Evolutionary conservation across 2,888 invertebrate genomes (phyloP).

Genomic region (Rotaria magnacalcarata): DNA sequence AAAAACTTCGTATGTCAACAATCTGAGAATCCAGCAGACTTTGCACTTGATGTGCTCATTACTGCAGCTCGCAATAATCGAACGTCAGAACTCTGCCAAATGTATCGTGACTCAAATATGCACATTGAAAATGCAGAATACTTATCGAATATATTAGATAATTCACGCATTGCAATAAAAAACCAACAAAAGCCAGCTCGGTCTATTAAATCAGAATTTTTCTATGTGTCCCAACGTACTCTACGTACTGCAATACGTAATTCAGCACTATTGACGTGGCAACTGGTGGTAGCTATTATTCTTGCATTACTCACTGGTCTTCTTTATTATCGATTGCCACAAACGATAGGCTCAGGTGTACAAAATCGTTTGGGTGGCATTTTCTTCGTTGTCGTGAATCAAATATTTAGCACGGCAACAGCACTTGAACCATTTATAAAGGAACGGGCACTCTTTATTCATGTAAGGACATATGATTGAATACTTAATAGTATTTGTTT

Average conservation of each 20-base stretch:
- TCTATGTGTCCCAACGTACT: not conserved
- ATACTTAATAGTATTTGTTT: no score
- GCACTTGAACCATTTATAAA: constrained; percentile 59
- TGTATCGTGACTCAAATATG: not conserved
- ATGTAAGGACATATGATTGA: constrained; percentile 48
- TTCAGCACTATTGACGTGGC: not conserved
- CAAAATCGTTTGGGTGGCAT: constrained; percentile 58
- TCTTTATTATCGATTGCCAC: constrained; percentile 55
- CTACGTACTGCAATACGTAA: not conserved
- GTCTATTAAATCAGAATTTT: not conserved
- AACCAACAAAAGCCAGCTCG: no score
- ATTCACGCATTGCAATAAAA: no score
- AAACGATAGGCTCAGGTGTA: constrained; percentile 52
- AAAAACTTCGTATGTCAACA: no score
- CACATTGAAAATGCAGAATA: not conserved
- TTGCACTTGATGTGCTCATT: no score
- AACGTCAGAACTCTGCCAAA: not conserved
- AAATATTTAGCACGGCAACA: constrained; percentile 58
- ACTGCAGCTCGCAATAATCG: no score
- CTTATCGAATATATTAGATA: no score
- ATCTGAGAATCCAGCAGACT: no score
- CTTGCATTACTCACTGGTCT: constrained; percentile 56
- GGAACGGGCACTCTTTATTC: constrained; percentile 58
- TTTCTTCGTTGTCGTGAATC: constrained; percentile 59
- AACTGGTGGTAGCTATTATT: constrained; percentile 55